Evolutionary conservation across 1,140 invertebrate genomes (phyloP).

Genomic region (Stegodyphus mimosarum): DNA sequence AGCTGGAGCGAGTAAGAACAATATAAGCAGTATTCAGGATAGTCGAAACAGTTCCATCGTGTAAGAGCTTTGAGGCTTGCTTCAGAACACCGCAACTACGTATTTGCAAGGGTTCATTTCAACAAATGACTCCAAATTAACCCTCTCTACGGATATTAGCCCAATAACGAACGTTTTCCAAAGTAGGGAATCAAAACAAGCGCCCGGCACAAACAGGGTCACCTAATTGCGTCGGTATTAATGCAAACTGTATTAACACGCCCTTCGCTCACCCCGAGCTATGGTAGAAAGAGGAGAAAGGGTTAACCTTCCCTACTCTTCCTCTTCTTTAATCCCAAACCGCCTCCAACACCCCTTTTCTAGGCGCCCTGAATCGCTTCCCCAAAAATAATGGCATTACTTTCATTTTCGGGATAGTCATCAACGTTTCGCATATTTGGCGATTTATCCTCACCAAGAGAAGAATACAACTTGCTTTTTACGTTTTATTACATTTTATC

Average conservation of each 20-base stretch:
- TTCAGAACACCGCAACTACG: too few relatives aligned
- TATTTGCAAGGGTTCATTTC: not conserved
- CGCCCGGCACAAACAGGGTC: constrained; percentile 46
- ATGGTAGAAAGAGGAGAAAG: constrained; percentile 9
- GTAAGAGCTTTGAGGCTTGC: too few relatives aligned
- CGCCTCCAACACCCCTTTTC: not conserved
- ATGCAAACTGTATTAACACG: constrained; percentile 59
- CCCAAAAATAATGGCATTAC: constrained; percentile 41
- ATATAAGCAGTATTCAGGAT: too few relatives aligned
- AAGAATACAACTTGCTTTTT: too few relatives aligned
- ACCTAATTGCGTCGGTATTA: constrained; percentile 54
- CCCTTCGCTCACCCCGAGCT: constrained; percentile 17
- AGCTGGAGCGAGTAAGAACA: too few relatives aligned
- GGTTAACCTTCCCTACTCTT: constrained; percentile 21
- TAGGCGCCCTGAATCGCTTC: too few relatives aligned
- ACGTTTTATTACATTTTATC: too few relatives aligned
- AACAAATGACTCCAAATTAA: not conserved
- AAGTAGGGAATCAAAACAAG: constrained; percentile 51
- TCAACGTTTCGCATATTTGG: constrained; percentile 1
- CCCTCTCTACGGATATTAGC: constrained; percentile 46
- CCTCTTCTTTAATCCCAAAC: constrained; percentile 15
- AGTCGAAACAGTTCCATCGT: too few relatives aligned
- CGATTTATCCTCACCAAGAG: constrained; percentile 13
- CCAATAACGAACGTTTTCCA: constrained; percentile 29
- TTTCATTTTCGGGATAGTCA: constrained; percentile 6